Percentiles rank a stretch among this genome's conserved stretches.
Evolutionary conservation across 2,113 vertebrate genomes (phyloP).

Genomic region (Tangachromis dhanisi): DNA sequence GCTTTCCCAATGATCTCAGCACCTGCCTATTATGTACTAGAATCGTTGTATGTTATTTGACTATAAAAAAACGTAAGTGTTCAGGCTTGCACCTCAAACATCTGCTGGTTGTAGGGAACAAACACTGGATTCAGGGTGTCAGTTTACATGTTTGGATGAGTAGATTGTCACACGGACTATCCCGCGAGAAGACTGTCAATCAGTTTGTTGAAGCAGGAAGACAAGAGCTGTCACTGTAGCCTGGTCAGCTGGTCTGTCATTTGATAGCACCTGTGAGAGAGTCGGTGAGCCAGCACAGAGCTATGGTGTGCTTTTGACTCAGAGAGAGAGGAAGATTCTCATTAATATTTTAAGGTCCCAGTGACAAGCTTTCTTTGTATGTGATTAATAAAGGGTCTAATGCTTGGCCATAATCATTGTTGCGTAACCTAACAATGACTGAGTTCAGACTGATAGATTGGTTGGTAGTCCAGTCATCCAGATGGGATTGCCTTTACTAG

Average conservation of each 20-base stretch:
- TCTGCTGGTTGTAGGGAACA: neutral
- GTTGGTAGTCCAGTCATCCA: neutral
- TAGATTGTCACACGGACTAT: neutral
- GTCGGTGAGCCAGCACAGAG: neutral
- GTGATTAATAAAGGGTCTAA: slow-evolving; percentile 5
- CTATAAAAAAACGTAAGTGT: neutral
- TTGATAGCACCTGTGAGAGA: slow-evolving; percentile 38
- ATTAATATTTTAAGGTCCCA: slow-evolving; percentile 64
- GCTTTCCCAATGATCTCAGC: neutral
- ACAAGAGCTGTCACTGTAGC: neutral
- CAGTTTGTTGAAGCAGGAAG: neutral
- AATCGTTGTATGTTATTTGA: neutral
- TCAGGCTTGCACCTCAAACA: neutral
- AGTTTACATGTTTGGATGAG: neutral
- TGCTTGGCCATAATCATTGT: neutral
- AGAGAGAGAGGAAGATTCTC: slow-evolving; percentile 1
- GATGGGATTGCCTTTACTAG: neutral
- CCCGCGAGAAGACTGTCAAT: neutral
- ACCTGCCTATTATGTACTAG: neutral
- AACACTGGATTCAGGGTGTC: neutral
- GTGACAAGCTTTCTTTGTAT: slow-evolving; percentile 48
- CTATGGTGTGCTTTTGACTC: neutral
- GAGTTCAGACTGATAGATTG: neutral
- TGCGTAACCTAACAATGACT: neutral
- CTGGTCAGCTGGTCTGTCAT: slow-evolving; percentile 52